A percentile compares a stretch with the other conserved stretches of the same genome.
These are phyloP conservation scores for Callosobruchus maculatus DNA, from an alignment of 2,888 invertebrate genomes.

Conservation along the genomic window DNA sequence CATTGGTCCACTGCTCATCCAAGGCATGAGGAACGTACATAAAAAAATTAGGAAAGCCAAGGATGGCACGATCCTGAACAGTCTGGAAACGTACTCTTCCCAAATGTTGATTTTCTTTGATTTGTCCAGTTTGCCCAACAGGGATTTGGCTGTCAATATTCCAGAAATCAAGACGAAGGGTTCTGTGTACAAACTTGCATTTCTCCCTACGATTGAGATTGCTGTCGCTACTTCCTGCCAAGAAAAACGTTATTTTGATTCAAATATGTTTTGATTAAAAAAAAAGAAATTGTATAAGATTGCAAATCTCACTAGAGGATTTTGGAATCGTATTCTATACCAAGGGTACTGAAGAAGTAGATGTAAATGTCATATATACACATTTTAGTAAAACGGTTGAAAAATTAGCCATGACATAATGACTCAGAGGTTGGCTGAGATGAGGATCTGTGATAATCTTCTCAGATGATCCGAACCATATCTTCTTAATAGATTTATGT, in stretches of 20 bases:
- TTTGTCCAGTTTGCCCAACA: constrained; percentile 57
- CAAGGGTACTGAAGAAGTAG: too few species aligned
- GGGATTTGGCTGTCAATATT: constrained; percentile 61
- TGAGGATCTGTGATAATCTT: too few species aligned
- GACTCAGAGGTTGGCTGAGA: too few species aligned
- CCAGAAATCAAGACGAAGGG: constrained; percentile 70
- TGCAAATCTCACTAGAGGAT: too few species aligned
- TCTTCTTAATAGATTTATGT: too few species aligned
- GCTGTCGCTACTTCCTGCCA: constrained; percentile 57
- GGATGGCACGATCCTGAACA: constrained; percentile 63
- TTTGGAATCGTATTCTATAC: too few species aligned
- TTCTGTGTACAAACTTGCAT: constrained; percentile 68
- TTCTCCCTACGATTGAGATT: constrained; percentile 65
- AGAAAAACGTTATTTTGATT: neutral
- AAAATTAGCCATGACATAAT: too few species aligned
- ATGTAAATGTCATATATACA: too few species aligned
- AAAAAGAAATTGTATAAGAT: too few species aligned
- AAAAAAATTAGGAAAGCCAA: constrained; percentile 60
- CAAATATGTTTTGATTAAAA: too few species aligned
- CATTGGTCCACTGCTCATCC: constrained; percentile 61
- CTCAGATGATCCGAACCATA: too few species aligned
- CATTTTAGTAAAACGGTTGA: too few species aligned
- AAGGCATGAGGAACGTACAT: constrained; percentile 64
- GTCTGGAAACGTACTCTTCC: constrained; percentile 60
- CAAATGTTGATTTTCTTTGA: constrained; percentile 55